Evolutionary conservation across 2,113 vertebrate species (phyloP).

Genomic region (Trichomycterus rosablanca): DNA sequence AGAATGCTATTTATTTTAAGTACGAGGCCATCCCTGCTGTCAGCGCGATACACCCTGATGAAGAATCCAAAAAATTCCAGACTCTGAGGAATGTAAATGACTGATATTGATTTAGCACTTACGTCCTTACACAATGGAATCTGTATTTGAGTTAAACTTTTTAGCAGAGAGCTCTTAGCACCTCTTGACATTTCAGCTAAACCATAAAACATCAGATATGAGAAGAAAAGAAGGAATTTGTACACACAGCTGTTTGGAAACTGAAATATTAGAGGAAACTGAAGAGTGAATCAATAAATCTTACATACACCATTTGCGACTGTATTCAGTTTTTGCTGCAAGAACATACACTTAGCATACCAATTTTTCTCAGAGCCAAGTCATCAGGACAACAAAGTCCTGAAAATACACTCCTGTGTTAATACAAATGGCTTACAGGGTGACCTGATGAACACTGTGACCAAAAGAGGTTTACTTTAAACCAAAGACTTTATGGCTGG

Average conservation of each 20-base stretch:
- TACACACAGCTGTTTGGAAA: slow-evolving; percentile 1
- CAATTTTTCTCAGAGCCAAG: too few species aligned
- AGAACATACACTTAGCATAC: too few species aligned
- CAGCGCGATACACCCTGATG: background rate
- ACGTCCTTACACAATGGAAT: background rate
- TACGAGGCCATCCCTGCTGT: background rate
- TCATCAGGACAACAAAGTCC: too few species aligned
- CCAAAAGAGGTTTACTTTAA: too few species aligned
- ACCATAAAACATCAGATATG: background rate
- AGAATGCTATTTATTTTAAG: slow-evolving; percentile 10
- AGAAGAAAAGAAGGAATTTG: background rate
- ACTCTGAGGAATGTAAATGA: slow-evolving; percentile 3
- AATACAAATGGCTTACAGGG: too few species aligned
- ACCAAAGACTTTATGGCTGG: too few species aligned
- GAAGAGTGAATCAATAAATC: background rate
- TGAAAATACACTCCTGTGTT: too few species aligned
- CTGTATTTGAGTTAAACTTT: background rate
- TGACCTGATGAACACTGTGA: too few species aligned
- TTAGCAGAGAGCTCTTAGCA: slow-evolving; percentile 11
- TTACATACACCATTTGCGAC: background rate
- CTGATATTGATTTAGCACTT: background rate
- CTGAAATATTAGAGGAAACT: background rate
- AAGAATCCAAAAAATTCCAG: slow-evolving; percentile 8
- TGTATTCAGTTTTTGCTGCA: background rate
- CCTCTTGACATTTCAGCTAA: slow-evolving; percentile 18